Evolutionary conservation across 2,888 invertebrate species (phyloP), one percentile per base, ranked within the genome.

Genomic region (Ectemnius continuus): DNA sequence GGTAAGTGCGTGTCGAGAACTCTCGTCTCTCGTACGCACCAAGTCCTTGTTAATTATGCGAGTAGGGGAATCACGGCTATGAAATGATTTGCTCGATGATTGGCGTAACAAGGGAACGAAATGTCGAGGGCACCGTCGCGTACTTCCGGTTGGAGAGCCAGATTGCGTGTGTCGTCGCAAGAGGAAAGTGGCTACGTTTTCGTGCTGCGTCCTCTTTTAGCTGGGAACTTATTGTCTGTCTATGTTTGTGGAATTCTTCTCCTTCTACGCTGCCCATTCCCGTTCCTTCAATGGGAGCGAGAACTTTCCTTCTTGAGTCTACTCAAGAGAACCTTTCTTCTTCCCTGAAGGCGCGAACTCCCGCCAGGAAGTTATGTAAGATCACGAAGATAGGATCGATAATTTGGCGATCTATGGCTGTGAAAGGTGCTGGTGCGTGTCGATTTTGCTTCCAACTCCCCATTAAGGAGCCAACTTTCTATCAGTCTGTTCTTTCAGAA

Each of bases 1-100:
- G 89, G 89, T 90, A 68, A 88, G 86, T 86, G 65, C 56, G 63
- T 57, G 60, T n/a, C 26, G 47, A 56, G 48, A 26, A 45, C 59
- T 18, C 18, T 11, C 11, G 6, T 36, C 36, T 36, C 36, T 36
- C 28, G 11, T 23, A 16, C 8, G 36, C 45, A 23, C 20, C 56
- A 11, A 52, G 13, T 26, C n/a, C 23, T 36, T 36, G 36, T 36
- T 36, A 36, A 36, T 36, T 36, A 36, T 36, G 36, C 36, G 36
- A 36, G 36, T 8, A 36, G 36, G 36, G 36, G 36, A 36, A 36
- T 36, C 23, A 18, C 48, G 26, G 8, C 16, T 28, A 56, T 68
- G 45, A 67, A 71, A 56, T 65, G 56, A 61, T 70, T 68, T 64
- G 64, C 61, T 26, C 67, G 59, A 26, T 67, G 72, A 81, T 81